Base-by-base conservation (phyloP, 2,113 vertebrate genomes). In the Pollimyrus isidori region DNA sequence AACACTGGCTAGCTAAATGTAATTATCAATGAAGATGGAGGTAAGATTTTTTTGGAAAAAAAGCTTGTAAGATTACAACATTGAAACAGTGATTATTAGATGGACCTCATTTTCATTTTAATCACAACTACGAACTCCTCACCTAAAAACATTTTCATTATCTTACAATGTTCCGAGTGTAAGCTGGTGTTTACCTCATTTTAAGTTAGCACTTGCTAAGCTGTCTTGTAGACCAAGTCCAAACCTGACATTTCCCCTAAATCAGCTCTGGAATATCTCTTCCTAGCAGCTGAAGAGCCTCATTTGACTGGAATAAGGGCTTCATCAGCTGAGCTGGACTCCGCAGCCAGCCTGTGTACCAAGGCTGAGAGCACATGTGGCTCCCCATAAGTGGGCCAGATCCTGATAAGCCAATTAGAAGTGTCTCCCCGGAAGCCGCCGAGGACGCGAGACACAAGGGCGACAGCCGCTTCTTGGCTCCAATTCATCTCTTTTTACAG, bases 341-440 rank as follows among this genome's bases (percentile, higher is more conserved):
- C 0, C 3, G 19, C 50, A 56, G 50, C 21, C 62, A 42, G 1
- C 1, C 30, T 17, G 42, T 2, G 3, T 69, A 7, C 89, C 62
- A 89, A 89, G 89, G 87, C 87, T 15, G 53, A 65, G 15, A 52
- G n/a, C 50, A 89, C 73, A 45, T 53, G 86, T 92, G 39, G 89
- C 89, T 58, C 87, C 91, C 86, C 89, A n/a, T 17, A 11, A 69
- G 52, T 62, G 56, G 88, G 30, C 11, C 88, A 48, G 88, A 21
- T 49, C 3, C 89, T 92, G 35, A 83, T 50, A 80, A 86, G 89
- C 73, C 65, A 90, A 49, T 90, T 88, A 84, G 53, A 50, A 39
- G 11, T 48, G 87, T 82, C 87, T 83, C 52, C 42, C 21, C n/a
- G 26, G 62, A 73, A 62, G 50, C 30, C 21, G 15, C 48, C 17